Percentiles rank a stretch among this genome's conserved stretches.
Evolutionary conservation across 2,797 vertebrate genomes (phyloP).

Genomic region (Lophius americanus): DNA sequence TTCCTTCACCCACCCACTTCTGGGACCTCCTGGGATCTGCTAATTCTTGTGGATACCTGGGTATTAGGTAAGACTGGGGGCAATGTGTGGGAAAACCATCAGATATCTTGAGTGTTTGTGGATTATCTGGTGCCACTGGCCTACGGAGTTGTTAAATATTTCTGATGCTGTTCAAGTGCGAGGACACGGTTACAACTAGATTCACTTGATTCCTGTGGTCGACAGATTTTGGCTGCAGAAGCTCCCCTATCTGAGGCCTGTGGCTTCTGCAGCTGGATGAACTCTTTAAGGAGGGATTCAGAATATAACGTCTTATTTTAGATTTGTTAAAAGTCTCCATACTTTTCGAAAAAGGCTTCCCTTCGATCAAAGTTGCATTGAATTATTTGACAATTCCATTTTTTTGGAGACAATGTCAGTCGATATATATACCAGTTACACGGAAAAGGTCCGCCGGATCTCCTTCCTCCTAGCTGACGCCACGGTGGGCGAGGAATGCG

Average conservation of each 20-base stretch:
- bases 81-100: conserved; percentile 12
- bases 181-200: too few relatives aligned
- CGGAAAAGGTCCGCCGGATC: not conserved
- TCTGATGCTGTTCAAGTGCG: conserved; percentile 17
- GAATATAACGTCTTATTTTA: too few relatives aligned
- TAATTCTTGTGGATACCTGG: conserved; percentile 49
- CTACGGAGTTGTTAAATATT: conserved; percentile 26
- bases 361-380: not conserved
- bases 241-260: not conserved
- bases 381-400: not conserved
- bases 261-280: conserved; percentile 12
- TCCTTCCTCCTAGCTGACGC: conserved; percentile 24
- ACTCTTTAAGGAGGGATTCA: too few relatives aligned
- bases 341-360: not conserved
- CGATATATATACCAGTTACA: conserved; percentile 3
- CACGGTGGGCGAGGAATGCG: conserved; percentile 56
- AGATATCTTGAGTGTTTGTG: conserved; percentile 36
- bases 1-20: conserved; percentile 31
- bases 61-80: conserved; percentile 64
- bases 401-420: not conserved
- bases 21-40: conserved; percentile 49
- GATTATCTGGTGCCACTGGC: conserved; percentile 23
- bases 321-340: not conserved
- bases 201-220: conserved; percentile 5
- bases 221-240: conserved; percentile 17